Base-by-base conservation (phyloP, 2,113 vertebrate species). In the Hydrolagus affinis region DNA sequence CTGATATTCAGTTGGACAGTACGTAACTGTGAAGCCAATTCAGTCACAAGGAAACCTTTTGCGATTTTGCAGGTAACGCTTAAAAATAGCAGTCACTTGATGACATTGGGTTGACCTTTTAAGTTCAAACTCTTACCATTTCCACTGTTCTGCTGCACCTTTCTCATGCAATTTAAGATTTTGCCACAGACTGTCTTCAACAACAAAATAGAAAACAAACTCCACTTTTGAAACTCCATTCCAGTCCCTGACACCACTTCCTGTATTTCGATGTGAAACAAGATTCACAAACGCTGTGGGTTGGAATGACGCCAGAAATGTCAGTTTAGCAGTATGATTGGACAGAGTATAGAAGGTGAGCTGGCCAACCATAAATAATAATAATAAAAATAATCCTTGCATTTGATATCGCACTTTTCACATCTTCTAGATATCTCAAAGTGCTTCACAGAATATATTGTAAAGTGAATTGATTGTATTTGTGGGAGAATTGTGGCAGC, bases 141-240 rank as follows among this genome's bases (percentile, higher is more conserved):
- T 23, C 57, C 75, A 78, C 75, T 59, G 12, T 59, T 28, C 60
- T 28, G 76, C 60, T 28, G 76, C 14, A 15, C 76, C 28, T 60
- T 25, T 11, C 28, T 80, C n/a, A 25, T 64, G 59, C 15, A n/a
- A n/a, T 80, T 80, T 10, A 3, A 44, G 44, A 14, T 80, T 80
- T 60, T 25, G n/a, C 59, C 76, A 80, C 76, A 14, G 57, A 57
- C 76, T 74, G 28, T 25, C 76, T 60, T 23, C 62, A 62, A 59
- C 62, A 80, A 62, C 44, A 64, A 80, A 57, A n/a, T n/a, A n/a
- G n/a, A 80, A 80, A 62, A 62, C 76, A 80, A 80, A 80, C 57
- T 17, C n/a, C 23, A 80, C n/a, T 62, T 60, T 25, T 28, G n/a
- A 23, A 60, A 60, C 76, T 78, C 76, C 12, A 60, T 62, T 56